These are phyloP conservation scores for Thalassophryne amazonica DNA, from an alignment of 2,797 vertebrate species.

Conservation along the genomic window DNA sequence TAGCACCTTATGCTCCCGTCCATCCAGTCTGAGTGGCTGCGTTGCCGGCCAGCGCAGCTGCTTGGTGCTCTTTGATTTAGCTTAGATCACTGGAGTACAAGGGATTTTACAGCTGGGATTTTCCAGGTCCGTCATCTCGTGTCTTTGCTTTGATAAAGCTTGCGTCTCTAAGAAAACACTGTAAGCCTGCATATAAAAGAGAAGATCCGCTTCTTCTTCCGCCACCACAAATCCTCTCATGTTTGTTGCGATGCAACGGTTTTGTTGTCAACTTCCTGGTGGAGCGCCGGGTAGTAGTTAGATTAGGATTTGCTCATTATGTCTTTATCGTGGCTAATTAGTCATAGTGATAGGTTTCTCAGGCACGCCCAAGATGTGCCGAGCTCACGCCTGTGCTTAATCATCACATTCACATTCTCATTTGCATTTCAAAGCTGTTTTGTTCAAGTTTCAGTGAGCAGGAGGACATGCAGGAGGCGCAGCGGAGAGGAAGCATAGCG, in stretches of 20 bases:
- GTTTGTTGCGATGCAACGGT: slow-evolving; percentile 26
- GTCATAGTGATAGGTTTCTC: slow-evolving; percentile 34
- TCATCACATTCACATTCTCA: slow-evolving; percentile 52
- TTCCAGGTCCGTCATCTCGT: slow-evolving; percentile 45
- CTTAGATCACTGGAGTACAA: slow-evolving; percentile 54
- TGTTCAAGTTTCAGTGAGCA: slow-evolving; percentile 12
- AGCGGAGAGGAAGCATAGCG: background rate
- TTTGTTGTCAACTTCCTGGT: slow-evolving; percentile 31
- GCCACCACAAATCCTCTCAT: slow-evolving; percentile 12
- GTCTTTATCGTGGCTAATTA: slow-evolving; percentile 55
- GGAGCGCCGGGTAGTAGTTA: slow-evolving; percentile 16
- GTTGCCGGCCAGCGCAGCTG: slow-evolving; percentile 16
- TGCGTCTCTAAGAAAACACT: slow-evolving; percentile 35
- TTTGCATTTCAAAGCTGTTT: slow-evolving; percentile 55
- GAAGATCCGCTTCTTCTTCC: background rate
- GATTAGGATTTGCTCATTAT: slow-evolving; percentile 44
- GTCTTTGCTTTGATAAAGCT: slow-evolving; percentile 55
- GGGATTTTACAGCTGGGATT: slow-evolving; percentile 51
- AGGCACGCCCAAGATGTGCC: slow-evolving; percentile 28
- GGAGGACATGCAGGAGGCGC: slow-evolving; percentile 11
- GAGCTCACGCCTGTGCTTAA: slow-evolving; percentile 41
- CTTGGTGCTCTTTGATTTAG: slow-evolving; percentile 51
- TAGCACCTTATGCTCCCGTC: slow-evolving; percentile 24
- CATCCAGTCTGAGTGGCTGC: slow-evolving; percentile 10
- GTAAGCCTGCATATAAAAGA: slow-evolving; percentile 4